A percentile compares a stretch with the other conserved stretches of the same genome.
Evolutionary conservation across 2,113 vertebrate species (phyloP).

Genomic region (Junco hyemalis): DNA sequence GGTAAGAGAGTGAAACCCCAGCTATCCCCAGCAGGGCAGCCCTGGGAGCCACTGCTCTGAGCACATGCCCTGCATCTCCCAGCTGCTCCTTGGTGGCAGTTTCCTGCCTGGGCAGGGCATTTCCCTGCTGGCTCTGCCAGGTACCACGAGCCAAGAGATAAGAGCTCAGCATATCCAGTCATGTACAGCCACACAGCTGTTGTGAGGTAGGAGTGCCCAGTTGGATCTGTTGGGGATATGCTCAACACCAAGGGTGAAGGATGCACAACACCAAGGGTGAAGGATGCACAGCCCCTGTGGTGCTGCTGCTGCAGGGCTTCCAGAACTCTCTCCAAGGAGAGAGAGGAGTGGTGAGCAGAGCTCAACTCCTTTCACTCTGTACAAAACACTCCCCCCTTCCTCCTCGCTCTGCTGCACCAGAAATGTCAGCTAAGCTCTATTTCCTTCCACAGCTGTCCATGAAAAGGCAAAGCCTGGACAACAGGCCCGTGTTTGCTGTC

Average conservation of each 20-base stretch:
- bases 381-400: not conserved
- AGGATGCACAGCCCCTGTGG: not conserved
- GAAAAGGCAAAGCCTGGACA: not conserved
- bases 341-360: not conserved
- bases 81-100: not conserved
- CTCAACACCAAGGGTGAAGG: not conserved
- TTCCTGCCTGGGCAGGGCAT: not conserved
- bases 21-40: not conserved
- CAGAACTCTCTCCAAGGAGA: not conserved
- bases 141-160: fast-evolving
- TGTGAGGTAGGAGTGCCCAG: not conserved
- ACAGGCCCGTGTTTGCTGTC: fast-evolving
- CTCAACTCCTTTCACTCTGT: not conserved
- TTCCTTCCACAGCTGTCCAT: not conserved
- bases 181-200: fast-evolving
- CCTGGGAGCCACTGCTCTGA: not conserved
- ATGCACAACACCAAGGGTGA: no score
- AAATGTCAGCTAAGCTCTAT: fast-evolving
- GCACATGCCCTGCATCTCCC: fast-evolving
- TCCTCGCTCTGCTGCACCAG: not conserved
- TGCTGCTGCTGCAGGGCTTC: not conserved
- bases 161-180: not conserved
- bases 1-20: not conserved
- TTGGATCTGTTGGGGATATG: fast-evolving
- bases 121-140: not conserved